Evolutionary conservation across 2,888 invertebrate genomes (phyloP).

Genomic region (Athalia circularis): DNA sequence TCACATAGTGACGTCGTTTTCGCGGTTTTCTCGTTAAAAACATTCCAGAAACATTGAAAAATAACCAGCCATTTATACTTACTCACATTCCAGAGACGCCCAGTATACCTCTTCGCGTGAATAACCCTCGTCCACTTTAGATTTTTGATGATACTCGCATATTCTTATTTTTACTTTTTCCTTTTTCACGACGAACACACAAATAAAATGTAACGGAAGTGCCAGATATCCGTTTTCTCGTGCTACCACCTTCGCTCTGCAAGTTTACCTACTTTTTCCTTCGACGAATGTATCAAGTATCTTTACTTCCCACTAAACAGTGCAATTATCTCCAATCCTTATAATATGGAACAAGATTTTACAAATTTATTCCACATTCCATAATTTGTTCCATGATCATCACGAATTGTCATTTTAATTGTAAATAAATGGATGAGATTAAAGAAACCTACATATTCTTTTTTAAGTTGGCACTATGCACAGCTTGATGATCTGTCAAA

Average conservation of each 20-base stretch:
- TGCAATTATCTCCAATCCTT: background rate
- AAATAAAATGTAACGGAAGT: slow-evolving; percentile 63
- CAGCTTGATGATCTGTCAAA: slow-evolving; percentile 45
- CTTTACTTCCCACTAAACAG: background rate
- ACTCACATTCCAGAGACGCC: slow-evolving; percentile 62
- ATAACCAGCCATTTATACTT: slow-evolving; percentile 52
- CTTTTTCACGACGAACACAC: slow-evolving; percentile 51
- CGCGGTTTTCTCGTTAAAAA: slow-evolving; percentile 65
- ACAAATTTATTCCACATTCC: background rate
- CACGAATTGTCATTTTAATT: background rate
- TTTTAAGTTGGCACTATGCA: slow-evolving; percentile 39
- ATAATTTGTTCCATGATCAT: background rate
- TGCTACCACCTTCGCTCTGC: slow-evolving; percentile 44
- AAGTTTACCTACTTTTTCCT: slow-evolving; percentile 42
- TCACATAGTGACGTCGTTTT: slow-evolving; percentile 72
- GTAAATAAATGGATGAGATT: background rate
- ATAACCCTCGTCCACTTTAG: slow-evolving; percentile 48
- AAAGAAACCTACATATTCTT: slow-evolving; percentile 19
- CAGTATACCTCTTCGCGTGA: slow-evolving; percentile 13
- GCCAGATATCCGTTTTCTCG: slow-evolving; percentile 53
- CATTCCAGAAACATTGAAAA: background rate
- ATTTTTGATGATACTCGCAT: slow-evolving; percentile 52
- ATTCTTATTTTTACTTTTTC: slow-evolving; percentile 50
- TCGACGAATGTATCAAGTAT: background rate
- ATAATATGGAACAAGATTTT: background rate